Evolutionary conservation across 37 sponge, comb jelly and placozoan species (phyloP), one percentile per base, ranked within the genome.

Genomic region (Haliclona indistincta): DNA sequence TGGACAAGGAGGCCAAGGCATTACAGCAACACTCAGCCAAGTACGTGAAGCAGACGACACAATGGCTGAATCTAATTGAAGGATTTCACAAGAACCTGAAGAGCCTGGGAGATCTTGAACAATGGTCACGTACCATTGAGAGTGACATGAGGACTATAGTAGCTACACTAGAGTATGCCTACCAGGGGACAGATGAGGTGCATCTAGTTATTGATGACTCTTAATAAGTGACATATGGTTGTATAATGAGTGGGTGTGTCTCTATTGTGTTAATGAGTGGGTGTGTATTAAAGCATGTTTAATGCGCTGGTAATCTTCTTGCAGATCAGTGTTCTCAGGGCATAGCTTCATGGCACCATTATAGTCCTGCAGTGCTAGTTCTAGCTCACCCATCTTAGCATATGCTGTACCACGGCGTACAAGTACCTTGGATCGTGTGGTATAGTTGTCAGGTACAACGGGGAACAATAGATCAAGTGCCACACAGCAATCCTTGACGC

Each of bases 71-170:
- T 28, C 64, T 93, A 64, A 85, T 96, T 33, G 97, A 96, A 51
- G 97, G 94, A 1, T 93, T 96, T 71, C 88, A 96, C 56, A 88
- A 89, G 64, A 82, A 82, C 40, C 63, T 96, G 43, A 96, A 96
- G 76, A 78, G 96, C 36, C 64, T 96, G 10, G 97, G 97, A 63
- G 97, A 96, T 70, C 56, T 96, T 37, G 94, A 93, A 64, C 87
- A 96, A 56, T 96, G 97, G 97, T 87, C 97, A 26, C 82, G 71
- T 51, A 93, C 95, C 25, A 96, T 96, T 53, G 97, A 96, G 68
- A 65, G 80, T 22, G 97, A 96, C 64, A 96, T 96, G 97, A 74
- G 75, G 28, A 67, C 63, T 20, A 58, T 96, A 23, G 66, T 77
- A 1, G 68, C 61, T 2, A 80, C 90, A 1, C 73, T 96, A 54